Evolutionary conservation across 30 jellyfish, hydroid and myxozoan genomes (phyloP).

Genomic region (Nemopilema nomurai): DNA sequence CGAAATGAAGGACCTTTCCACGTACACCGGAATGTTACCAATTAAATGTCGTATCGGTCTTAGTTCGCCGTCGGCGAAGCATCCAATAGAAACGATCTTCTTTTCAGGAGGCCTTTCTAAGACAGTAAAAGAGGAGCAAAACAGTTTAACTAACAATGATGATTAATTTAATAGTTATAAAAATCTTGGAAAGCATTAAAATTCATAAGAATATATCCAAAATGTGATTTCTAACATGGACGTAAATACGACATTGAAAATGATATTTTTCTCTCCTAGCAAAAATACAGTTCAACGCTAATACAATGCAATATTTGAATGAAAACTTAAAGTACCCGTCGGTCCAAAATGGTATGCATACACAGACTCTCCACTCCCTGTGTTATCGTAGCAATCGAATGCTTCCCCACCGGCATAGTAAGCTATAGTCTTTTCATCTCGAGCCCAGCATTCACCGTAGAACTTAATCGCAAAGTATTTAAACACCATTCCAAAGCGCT

Average conservation of each 20-base stretch:
- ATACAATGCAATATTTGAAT: too few species aligned
- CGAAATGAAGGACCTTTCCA: not conserved
- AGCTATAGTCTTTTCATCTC: not conserved
- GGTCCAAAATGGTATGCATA: conserved; percentile 11
- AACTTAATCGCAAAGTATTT: conserved; percentile 5
- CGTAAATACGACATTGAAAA: too few species aligned
- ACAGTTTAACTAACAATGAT: too few species aligned
- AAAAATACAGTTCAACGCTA: too few species aligned
- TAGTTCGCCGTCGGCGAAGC: not conserved
- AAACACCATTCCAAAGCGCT: not conserved
- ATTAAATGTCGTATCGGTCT: not conserved
- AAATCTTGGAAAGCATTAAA: too few species aligned
- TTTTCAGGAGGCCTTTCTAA: not conserved
- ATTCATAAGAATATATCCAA: too few species aligned
- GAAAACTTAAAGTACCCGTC: not conserved
- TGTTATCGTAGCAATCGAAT: not conserved
- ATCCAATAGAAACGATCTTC: not conserved
- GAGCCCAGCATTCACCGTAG: conserved; percentile 27
- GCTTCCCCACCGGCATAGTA: not conserved
- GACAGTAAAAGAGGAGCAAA: too few species aligned
- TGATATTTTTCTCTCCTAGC: too few species aligned
- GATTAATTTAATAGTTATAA: too few species aligned
- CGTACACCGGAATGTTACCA: not conserved
- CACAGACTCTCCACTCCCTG: not conserved
- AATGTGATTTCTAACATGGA: too few species aligned